Conservation (phyloP, 2,113 vertebrate genomes). For the Rhabdornis inornatus region DNA sequence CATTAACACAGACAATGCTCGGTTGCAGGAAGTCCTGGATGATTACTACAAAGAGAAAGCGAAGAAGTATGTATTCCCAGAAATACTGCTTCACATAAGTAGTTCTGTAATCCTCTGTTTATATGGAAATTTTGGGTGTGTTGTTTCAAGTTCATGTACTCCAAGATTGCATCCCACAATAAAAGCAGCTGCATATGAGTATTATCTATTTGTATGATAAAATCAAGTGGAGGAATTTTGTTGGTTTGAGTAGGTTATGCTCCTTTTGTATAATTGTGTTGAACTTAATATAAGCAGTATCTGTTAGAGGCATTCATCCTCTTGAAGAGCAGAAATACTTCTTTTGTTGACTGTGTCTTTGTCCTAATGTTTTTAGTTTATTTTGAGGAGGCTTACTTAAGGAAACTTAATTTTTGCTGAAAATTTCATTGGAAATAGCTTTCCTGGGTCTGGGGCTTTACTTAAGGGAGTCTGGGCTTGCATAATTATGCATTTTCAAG, state of each 20-base stretch:
- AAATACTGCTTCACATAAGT: neutral
- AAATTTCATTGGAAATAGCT: neutral
- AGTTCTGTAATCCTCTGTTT: neutral
- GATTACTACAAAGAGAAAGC: constrained; percentile 89
- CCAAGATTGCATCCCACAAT: neutral
- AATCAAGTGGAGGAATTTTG: neutral
- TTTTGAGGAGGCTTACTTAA: neutral
- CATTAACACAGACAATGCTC: constrained; percentile 81
- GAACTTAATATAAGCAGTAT: neutral
- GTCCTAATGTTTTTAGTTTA: neutral
- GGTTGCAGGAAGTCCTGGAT: constrained; percentile 86
- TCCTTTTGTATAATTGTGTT: neutral
- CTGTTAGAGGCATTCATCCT: neutral
- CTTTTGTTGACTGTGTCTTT: neutral
- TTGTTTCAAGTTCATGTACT: neutral
- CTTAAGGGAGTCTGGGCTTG: neutral
- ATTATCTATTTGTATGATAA: neutral
- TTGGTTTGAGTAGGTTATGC: neutral
- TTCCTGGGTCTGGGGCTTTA: neutral
- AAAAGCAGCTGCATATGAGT: neutral
- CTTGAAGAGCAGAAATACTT: neutral
- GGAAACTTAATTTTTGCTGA: neutral
- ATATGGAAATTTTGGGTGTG: neutral
- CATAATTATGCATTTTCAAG: neutral
- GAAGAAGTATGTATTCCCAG: constrained; percentile 79